Evolutionary conservation across 2,113 vertebrate genomes (phyloP).

Genomic region (Hypanus sabinus): DNA sequence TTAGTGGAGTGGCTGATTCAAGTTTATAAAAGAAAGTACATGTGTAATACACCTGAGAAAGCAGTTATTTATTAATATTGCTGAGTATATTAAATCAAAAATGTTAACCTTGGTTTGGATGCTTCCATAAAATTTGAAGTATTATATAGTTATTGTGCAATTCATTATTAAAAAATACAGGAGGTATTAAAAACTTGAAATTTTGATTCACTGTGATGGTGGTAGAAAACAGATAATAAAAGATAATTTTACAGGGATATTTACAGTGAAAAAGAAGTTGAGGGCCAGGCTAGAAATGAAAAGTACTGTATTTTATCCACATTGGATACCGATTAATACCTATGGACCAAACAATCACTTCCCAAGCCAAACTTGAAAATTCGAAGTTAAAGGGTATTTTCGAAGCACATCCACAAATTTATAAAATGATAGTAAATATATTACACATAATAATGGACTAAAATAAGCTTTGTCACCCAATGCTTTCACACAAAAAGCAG

Average conservation of each 20-base stretch:
- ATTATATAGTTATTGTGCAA: neutral
- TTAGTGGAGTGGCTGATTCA: neutral
- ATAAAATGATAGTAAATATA: neutral
- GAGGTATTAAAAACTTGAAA: neutral
- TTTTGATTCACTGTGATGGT: neutral
- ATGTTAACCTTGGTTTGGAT: neutral
- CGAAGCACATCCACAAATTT: neutral
- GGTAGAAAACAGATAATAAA: neutral
- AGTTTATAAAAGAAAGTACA: neutral
- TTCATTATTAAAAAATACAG: neutral
- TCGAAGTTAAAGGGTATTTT: neutral
- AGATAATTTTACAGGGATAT: neutral
- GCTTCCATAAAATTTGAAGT: neutral
- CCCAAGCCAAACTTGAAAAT: neutral
- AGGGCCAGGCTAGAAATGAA: neutral
- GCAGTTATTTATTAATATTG: neutral
- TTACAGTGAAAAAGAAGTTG: neutral
- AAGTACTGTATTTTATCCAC: neutral
- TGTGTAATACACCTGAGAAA: neutral
- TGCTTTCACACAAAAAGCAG: neutral
- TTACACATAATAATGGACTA: neutral
- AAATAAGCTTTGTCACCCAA: conserved; percentile 20
- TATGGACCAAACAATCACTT: neutral
- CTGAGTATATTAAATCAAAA: neutral
- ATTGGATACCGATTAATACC: neutral